These are phyloP conservation scores for Peromyscus polionotus DNA, from an alignment of 2,113 vertebrate species.

Conservation along the genomic window DNA sequence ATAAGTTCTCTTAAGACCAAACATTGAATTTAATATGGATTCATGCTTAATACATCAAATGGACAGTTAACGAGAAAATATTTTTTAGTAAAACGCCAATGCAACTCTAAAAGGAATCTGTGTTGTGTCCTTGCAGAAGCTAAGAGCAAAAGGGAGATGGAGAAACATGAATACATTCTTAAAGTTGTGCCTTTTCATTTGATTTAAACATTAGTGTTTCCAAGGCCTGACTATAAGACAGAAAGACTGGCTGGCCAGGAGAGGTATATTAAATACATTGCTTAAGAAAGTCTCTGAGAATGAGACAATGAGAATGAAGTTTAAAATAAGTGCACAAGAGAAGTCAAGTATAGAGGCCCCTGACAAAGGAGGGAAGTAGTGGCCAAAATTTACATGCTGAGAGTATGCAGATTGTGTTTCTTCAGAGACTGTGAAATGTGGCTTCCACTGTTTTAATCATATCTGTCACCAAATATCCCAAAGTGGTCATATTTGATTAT, in stretches of 20 bases:
- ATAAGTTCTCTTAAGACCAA: not conserved
- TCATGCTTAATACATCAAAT: not conserved
- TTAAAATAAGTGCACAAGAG: not conserved
- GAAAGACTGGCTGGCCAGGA: rapidly evolving
- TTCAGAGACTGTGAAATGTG: not conserved
- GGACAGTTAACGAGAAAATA: not conserved
- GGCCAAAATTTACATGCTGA: not conserved
- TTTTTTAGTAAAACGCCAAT: not conserved
- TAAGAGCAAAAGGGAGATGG: not conserved
- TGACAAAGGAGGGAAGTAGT: not conserved
- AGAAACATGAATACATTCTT: not conserved
- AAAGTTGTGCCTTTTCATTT: not conserved
- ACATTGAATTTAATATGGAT: not conserved
- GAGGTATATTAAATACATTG: not conserved
- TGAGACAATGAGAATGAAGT: not conserved
- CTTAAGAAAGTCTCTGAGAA: not conserved
- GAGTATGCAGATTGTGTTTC: not conserved
- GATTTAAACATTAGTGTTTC: not conserved
- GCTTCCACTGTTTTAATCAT: not conserved
- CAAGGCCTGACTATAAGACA: not conserved
- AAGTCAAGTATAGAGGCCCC: not conserved
- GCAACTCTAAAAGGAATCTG: not conserved
- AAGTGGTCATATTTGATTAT: not conserved
- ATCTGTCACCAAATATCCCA: not conserved
- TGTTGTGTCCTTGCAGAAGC: not conserved